Evolutionary conservation across 1,140 invertebrate genomes (phyloP), one percentile per base, ranked within the genome.

Genomic region (Solen grandis): DNA sequence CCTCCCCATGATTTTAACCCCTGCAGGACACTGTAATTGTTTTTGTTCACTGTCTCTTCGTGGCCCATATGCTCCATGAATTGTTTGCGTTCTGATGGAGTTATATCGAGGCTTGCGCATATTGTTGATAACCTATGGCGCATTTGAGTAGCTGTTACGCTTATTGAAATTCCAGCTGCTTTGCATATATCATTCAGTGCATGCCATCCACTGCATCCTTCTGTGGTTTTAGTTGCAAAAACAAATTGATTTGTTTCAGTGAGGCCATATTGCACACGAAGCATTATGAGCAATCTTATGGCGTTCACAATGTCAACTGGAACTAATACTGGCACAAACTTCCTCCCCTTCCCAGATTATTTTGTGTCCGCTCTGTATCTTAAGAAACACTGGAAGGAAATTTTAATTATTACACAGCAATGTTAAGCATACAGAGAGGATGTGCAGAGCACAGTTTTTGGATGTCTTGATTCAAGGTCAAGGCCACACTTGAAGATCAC

Each of bases 61-160:
- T 83, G 75, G 13, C 76, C 82, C 69, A 83, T 54, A 62, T 83
- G 76, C 5, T 83, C 75, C 38, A 70, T 65, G 22, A 82, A 82
- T 5, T 77, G 62, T 52, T 33, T 62, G 22, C 60, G 65, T 35
- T 73, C 57, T 13, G 27, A n/a, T 22, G 38, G 54, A 2, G 55
- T 22, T 76, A 83, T 83, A 52, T 79, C 69, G 0, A 83, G 35
- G 54, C 57, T 59, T 35, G 74, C 60, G 59, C 54, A 83, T 13
- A 83, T 41, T 33, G 81, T 72, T 36, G 81, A 83, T 0, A 54
- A 35, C 52, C 81, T 70, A 50, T 82, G 81, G 35, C 73, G 62
- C 16, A 62, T 82, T 54, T 52, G 46, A 55, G 81, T 82, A 1
- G 73, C 81, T 29, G 46, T 76, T 5, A 82, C 54, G 16, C 73